phyloP scores from a whole-genome alignment of 2,888 invertebrate species.

The Heliconius ismenius region DNA sequence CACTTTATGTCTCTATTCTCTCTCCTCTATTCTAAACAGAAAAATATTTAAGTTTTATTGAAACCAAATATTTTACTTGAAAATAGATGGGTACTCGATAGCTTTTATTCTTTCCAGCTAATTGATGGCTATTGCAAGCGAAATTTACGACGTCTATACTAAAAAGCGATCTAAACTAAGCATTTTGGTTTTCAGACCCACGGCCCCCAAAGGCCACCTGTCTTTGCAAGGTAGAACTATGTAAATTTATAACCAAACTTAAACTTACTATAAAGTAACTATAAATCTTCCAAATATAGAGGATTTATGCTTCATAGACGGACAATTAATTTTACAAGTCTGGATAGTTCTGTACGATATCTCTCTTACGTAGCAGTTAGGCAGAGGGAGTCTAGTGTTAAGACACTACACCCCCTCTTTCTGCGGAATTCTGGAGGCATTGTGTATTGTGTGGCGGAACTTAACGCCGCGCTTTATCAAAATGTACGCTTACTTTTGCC shows the following conservation, averaged over 20 bases:
- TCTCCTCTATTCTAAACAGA: no score
- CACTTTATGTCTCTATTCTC: no score
- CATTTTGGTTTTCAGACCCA: constrained; percentile 30
- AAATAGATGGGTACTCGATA: not conserved
- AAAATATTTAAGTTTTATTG: not conserved
- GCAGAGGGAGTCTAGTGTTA: no score
- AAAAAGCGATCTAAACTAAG: constrained; percentile 39
- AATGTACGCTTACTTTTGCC: no score
- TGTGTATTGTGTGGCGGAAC: no score
- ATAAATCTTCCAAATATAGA: constrained; percentile 9
- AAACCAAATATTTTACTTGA: not conserved
- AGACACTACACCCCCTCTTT: no score
- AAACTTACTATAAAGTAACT: constrained; percentile 14
- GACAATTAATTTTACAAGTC: not conserved
- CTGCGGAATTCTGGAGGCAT: no score
- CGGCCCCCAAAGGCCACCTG: constrained; percentile 37
- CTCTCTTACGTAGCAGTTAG: not conserved
- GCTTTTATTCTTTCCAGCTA: constrained; percentile 32
- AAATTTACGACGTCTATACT: constrained; percentile 37
- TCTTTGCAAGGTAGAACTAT: constrained; percentile 31
- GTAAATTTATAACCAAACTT: constrained; percentile 30
- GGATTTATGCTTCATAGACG: not conserved
- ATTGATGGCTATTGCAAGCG: constrained; percentile 35
- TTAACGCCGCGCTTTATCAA: no score
- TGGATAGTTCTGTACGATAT: not conserved